Evolutionary conservation across 1,140 invertebrate species (phyloP).

Genomic region (Drosophila arizonae): DNA sequence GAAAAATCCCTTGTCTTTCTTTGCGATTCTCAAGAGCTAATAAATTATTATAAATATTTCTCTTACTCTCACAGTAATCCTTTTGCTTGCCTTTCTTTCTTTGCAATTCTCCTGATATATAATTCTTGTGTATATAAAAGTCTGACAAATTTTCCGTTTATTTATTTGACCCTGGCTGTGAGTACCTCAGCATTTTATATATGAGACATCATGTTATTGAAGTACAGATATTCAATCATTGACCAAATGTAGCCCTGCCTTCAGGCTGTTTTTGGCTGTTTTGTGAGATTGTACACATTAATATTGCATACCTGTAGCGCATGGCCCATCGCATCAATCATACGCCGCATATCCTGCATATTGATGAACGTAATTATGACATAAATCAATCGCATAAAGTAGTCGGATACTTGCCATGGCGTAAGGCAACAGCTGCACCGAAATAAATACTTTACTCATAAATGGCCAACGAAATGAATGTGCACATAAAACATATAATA

Average conservation of each 20-base stretch:
- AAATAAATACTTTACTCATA: constrained; percentile 61
- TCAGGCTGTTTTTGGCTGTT: constrained; percentile 6
- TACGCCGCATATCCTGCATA: constrained; percentile 66
- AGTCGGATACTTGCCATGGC: neutral
- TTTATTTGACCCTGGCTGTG: no score
- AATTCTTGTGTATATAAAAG: neutral
- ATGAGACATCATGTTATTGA: no score
- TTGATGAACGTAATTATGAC: constrained; percentile 62
- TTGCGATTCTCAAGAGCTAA: neutral
- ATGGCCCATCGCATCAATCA: constrained; percentile 56
- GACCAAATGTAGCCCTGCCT: neutral
- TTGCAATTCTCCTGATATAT: no score
- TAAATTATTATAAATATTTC: no score
- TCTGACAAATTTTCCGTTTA: neutral
- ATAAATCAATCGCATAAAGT: constrained; percentile 48
- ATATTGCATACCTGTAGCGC: constrained; percentile 32
- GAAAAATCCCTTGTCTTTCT: no score
- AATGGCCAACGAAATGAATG: constrained; percentile 18
- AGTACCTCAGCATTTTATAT: no score
- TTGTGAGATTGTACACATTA: constrained; percentile 20
- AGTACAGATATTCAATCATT: neutral
- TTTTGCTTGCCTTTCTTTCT: no score
- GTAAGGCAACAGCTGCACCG: constrained; percentile 17
- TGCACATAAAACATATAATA: neutral
- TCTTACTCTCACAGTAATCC: no score